These are phyloP conservation scores for Schizopygopsis pylzovi DNA, from an alignment of 2,797 vertebrate species.

Conservation along the genomic window DNA sequence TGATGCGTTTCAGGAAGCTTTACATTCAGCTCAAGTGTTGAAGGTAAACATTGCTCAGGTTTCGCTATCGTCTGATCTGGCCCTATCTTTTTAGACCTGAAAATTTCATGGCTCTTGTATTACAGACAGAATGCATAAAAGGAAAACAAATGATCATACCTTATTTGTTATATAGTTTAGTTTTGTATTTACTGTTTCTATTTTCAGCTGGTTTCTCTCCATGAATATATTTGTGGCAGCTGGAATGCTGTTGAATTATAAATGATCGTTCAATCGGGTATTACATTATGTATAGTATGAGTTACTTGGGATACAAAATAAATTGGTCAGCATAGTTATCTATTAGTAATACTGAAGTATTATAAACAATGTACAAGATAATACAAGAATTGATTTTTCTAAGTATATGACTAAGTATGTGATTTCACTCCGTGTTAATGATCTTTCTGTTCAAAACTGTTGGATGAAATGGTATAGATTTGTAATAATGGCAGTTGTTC, in stretches of 20 bases:
- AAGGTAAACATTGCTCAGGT: constrained; percentile 32
- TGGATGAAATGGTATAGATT: not conserved
- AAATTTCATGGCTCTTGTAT: not conserved
- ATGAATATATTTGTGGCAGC: not conserved
- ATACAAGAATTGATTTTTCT: not conserved
- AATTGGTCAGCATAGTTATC: not conserved
- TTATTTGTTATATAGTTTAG: not conserved
- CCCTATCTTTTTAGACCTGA: not conserved
- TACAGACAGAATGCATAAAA: not conserved
- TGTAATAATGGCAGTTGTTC: not conserved
- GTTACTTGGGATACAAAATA: not conserved
- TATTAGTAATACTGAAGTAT: not conserved
- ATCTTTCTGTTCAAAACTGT: not conserved
- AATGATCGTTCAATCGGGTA: too few species aligned
- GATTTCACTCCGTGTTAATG: not conserved
- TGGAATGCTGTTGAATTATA: too few species aligned
- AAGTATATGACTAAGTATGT: not conserved
- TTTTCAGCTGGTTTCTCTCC: not conserved
- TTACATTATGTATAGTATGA: not conserved
- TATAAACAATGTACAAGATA: not conserved
- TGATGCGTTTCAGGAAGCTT: constrained; percentile 44
- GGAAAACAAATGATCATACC: not conserved
- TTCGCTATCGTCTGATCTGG: constrained; percentile 24
- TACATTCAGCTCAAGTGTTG: constrained; percentile 31
- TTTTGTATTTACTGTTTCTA: not conserved